A percentile compares a stretch with the other conserved stretches of the same genome.
These are phyloP conservation scores for Prunella himalayana DNA, from an alignment of 2,113 vertebrate species.

Conservation along the genomic window DNA sequence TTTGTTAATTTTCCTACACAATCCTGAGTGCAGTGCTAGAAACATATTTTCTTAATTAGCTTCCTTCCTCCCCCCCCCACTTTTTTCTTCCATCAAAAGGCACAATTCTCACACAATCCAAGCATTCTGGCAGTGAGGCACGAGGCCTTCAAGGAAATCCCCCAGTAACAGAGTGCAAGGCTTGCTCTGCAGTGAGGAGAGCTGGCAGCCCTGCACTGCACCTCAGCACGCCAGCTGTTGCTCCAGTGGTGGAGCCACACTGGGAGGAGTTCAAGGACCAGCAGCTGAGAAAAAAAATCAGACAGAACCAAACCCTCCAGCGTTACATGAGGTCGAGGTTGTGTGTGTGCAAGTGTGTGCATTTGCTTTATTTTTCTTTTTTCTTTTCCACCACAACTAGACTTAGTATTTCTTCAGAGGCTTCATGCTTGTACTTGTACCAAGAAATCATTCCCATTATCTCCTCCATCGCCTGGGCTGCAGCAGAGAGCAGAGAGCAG, in stretches of 20 bases:
- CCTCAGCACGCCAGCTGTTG: background rate
- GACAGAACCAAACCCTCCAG: background rate
- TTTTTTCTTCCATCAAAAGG: background rate
- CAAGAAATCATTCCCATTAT: background rate
- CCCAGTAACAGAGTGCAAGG: background rate
- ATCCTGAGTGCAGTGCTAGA: background rate
- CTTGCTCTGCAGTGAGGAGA: background rate
- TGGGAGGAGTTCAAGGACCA: background rate
- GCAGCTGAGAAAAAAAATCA: background rate
- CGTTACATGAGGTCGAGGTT: background rate
- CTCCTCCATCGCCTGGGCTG: background rate
- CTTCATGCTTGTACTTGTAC: background rate
- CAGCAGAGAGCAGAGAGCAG: background rate
- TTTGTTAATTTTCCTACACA: background rate
- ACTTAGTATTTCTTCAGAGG: constrained; percentile 12
- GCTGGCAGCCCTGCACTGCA: background rate
- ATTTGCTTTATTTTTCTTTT: background rate
- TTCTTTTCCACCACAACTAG: background rate
- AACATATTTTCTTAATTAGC: background rate
- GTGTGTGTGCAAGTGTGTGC: background rate
- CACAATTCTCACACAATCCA: background rate
- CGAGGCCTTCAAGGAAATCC: background rate
- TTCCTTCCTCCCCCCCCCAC: accelerated
- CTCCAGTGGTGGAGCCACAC: background rate
- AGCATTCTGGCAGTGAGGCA: background rate